These are phyloP conservation scores for Pluvialis apricaria DNA, from an alignment of 2,113 vertebrate genomes.

Conservation along the genomic window DNA sequence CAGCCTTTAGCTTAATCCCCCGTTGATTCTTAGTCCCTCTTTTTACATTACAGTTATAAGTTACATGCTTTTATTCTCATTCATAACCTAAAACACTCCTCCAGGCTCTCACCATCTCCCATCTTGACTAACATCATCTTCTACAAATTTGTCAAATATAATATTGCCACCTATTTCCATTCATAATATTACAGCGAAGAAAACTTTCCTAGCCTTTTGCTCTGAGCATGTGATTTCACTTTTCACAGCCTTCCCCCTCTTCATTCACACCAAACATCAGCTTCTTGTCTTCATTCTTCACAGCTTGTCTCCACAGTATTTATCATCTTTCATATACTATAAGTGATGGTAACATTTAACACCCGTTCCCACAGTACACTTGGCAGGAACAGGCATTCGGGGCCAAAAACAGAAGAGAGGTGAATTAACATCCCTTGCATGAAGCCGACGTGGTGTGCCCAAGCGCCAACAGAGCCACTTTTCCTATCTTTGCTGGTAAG, in stretches of 20 bases:
- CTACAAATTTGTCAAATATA: slow-evolving; percentile 19
- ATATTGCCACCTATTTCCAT: slow-evolving; percentile 42
- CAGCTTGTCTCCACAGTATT: slow-evolving; percentile 55
- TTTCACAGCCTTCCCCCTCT: slow-evolving; percentile 48
- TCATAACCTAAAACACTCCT: not conserved
- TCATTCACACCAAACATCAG: slow-evolving; percentile 60
- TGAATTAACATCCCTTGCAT: not conserved
- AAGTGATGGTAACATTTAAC: slow-evolving; percentile 59
- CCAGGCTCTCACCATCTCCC: slow-evolving; percentile 25
- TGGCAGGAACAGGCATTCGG: slow-evolving; percentile 7
- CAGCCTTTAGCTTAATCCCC: not conserved
- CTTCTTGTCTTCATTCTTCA: slow-evolving; percentile 60
- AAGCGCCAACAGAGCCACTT: not conserved
- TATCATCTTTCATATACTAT: slow-evolving; percentile 48
- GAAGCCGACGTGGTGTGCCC: not conserved
- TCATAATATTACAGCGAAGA: slow-evolving; percentile 6
- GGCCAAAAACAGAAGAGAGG: slow-evolving; percentile 22
- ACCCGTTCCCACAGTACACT: slow-evolving; percentile 7
- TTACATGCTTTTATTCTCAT: not conserved
- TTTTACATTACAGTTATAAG: not conserved
- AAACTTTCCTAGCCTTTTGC: slow-evolving; percentile 46
- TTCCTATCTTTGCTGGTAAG: not conserved
- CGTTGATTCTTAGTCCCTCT: not conserved
- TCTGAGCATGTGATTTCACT: slow-evolving; percentile 42
- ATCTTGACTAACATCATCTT: not conserved